These are phyloP conservation scores for Blomia tropicalis DNA, from an alignment of 2,888 invertebrate genomes.

Conservation along the genomic window DNA sequence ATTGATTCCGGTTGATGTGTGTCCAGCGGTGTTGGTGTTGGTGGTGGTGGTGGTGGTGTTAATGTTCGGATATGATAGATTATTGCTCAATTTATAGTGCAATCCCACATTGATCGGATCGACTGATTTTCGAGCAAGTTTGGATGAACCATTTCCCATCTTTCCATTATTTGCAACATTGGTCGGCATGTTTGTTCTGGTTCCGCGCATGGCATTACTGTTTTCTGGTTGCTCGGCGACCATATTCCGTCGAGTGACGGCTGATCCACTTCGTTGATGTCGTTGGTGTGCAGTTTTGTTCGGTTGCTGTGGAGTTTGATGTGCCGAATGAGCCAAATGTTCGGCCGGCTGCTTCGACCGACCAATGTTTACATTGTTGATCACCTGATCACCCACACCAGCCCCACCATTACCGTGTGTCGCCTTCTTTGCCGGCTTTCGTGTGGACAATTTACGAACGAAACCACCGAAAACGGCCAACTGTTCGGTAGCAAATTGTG, in stretches of 20 bases:
- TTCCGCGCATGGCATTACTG: neutral
- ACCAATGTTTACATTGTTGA: neutral
- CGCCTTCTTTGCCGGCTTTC: neutral
- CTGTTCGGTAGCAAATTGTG: conserved; percentile 12
- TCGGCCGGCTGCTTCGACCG: neutral
- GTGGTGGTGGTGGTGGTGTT: neutral
- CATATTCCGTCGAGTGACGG: neutral
- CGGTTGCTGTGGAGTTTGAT: neutral
- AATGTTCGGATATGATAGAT: conserved; percentile 7
- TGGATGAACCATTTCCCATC: neutral
- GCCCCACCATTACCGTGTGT: neutral
- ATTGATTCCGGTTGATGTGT: neutral
- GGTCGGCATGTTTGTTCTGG: neutral
- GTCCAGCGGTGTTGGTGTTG: neutral
- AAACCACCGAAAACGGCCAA: conserved; percentile 11
- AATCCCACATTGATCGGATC: neutral
- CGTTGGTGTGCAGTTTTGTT: neutral
- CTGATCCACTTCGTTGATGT: neutral
- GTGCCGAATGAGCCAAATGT: neutral
- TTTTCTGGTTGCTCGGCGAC: neutral
- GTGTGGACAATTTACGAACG: neutral
- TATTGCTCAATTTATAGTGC: neutral
- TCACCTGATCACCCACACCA: neutral
- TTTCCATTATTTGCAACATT: neutral
- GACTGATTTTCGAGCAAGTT: neutral